phyloP scores from a whole-genome alignment of 2,888 invertebrate species.

The Oscheius onirici region DNA sequence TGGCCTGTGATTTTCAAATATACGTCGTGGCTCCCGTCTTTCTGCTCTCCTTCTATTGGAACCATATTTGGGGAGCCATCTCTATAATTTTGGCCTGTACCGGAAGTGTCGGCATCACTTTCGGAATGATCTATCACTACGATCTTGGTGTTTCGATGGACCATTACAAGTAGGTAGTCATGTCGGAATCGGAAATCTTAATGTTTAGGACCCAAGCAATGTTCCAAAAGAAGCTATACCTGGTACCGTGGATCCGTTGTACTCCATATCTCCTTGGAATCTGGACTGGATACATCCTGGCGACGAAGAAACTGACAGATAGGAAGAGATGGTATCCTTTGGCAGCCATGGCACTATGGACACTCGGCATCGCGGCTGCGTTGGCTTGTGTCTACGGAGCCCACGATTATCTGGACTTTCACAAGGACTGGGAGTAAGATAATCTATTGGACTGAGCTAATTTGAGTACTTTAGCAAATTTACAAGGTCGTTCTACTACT shows the following conservation, averaged over 20 bases:
- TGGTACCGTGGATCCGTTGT: constrained; percentile 70
- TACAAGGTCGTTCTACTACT: constrained; percentile 38
- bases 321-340: not conserved
- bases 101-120: not conserved
- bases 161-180: too few relatives aligned
- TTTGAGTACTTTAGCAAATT: constrained; percentile 25
- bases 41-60: not conserved
- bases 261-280: constrained; percentile 72
- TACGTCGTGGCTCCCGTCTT: constrained; percentile 1
- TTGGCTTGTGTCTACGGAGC: constrained; percentile 45
- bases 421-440: constrained; percentile 16
- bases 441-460: not conserved
- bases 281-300: constrained; percentile 62
- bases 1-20: not conserved
- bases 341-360: constrained; percentile 33
- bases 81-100: not conserved
- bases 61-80: not conserved
- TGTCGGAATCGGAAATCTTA: too few relatives aligned
- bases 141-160: not conserved
- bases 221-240: constrained; percentile 3
- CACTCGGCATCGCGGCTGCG: constrained; percentile 33
- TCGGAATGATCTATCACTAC: not conserved
- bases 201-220: not conserved
- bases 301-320: not conserved
- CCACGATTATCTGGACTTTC: constrained; percentile 37